A percentile compares a stretch with the other conserved stretches of the same genome.
Evolutionary conservation across 1,140 invertebrate genomes (phyloP).

Genomic region (Protaetia brevitarsis): DNA sequence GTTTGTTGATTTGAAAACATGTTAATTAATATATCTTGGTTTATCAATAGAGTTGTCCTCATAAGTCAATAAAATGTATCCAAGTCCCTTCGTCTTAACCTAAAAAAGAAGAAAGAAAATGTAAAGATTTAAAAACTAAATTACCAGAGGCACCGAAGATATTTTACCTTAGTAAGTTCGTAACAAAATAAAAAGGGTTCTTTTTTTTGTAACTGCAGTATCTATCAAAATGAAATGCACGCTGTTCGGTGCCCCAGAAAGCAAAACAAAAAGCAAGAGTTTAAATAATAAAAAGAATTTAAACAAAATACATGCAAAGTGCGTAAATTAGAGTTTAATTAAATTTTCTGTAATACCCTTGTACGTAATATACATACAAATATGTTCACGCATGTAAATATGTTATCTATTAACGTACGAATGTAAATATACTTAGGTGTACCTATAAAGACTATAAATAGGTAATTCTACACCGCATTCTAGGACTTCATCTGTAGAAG

Average conservation of each 20-base stretch:
- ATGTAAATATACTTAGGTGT: too few relatives aligned
- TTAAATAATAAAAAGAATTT: too few relatives aligned
- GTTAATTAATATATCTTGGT: slow-evolving; percentile 43
- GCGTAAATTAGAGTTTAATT: too few relatives aligned
- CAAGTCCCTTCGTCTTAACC: slow-evolving; percentile 36
- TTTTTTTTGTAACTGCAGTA: background rate
- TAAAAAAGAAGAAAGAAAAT: slow-evolving; percentile 33
- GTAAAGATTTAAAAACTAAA: slow-evolving; percentile 14
- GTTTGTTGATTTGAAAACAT: slow-evolving; percentile 10
- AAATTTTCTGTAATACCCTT: too few relatives aligned
- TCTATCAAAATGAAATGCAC: background rate
- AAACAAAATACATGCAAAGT: too few relatives aligned
- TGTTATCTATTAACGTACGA: too few relatives aligned
- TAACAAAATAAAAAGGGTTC: background rate
- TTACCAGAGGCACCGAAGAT: background rate
- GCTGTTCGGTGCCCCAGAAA: background rate
- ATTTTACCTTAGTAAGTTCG: background rate
- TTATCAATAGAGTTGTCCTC: slow-evolving; percentile 41
- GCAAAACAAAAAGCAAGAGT: too few relatives aligned
- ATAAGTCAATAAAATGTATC: slow-evolving; percentile 42
- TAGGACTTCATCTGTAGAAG: too few relatives aligned
- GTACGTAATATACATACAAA: too few relatives aligned
- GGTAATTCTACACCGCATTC: too few relatives aligned
- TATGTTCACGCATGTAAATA: too few relatives aligned
- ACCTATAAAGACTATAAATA: too few relatives aligned